Evolutionary conservation across 2,888 invertebrate species (phyloP).

Genomic region (Troilus luridus): DNA sequence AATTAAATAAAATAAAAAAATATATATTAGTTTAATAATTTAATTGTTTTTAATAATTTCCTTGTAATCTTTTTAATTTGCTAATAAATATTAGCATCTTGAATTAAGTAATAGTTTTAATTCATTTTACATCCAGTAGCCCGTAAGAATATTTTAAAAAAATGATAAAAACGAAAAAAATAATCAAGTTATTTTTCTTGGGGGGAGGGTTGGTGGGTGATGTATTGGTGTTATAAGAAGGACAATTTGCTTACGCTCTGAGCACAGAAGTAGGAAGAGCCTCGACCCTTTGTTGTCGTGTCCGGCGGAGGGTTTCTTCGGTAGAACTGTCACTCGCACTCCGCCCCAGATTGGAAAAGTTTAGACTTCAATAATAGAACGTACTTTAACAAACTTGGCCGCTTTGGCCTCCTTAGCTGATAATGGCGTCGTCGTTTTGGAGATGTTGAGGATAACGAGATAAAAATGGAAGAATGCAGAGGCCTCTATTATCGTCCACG

Average conservation of each 20-base stretch:
- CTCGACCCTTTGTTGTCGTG: background rate
- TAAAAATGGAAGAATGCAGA: constrained; percentile 7
- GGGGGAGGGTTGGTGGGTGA: too few relatives aligned
- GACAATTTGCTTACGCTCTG: background rate
- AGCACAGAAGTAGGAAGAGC: background rate
- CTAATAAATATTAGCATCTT: too few relatives aligned
- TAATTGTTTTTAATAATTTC: too few relatives aligned
- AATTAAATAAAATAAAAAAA: too few relatives aligned
- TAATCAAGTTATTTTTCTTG: too few relatives aligned
- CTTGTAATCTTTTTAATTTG: too few relatives aligned
- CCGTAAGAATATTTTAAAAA: background rate
- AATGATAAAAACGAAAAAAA: too few relatives aligned
- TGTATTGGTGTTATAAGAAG: background rate
- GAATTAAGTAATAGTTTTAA: too few relatives aligned
- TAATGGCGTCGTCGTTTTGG: constrained; percentile 18
- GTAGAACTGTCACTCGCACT: background rate
- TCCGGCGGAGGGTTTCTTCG: constrained; percentile 23
- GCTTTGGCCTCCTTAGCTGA: constrained; percentile 32
- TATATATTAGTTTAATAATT: too few relatives aligned
- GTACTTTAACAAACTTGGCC: constrained; percentile 38
- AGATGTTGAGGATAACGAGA: constrained; percentile 14
- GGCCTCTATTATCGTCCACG: background rate
- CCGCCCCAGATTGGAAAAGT: constrained; percentile 43
- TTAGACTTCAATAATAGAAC: constrained; percentile 38
- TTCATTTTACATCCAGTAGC: too few relatives aligned